A percentile compares a stretch with the other conserved stretches of the same genome.
Evolutionary conservation across 2,113 vertebrate genomes (phyloP).

Genomic region (Stomatorhinus ivindoensis): DNA sequence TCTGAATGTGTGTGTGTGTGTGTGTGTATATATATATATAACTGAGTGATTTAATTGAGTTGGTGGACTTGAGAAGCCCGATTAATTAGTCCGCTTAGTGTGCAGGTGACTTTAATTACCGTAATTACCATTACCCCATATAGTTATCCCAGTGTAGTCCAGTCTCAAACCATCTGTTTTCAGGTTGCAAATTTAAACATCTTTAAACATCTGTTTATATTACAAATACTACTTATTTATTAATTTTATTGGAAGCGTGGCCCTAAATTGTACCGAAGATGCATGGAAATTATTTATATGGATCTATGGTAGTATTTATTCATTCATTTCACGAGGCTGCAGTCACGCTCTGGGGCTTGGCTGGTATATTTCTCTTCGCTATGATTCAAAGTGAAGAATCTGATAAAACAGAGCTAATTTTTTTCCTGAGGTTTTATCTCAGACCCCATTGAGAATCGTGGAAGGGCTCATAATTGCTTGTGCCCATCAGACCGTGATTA

Average conservation of each 20-base stretch:
- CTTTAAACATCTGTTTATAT: not conserved
- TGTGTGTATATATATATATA: not conserved
- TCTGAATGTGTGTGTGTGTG: too few relatives aligned
- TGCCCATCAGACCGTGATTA: not conserved
- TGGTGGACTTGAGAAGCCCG: not conserved
- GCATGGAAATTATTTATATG: not conserved
- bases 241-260: not conserved
- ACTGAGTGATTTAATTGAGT: not conserved
- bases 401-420: not conserved
- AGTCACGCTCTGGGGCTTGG: not conserved
- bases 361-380: not conserved
- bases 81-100: not conserved
- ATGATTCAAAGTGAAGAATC: not conserved
- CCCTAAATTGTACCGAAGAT: not conserved
- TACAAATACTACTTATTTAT: not conserved
- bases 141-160: not conserved
- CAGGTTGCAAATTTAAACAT: not conserved
- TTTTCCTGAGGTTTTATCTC: not conserved
- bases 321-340: not conserved
- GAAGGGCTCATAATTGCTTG: not conserved
- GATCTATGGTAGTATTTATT: not conserved
- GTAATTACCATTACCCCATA: not conserved
- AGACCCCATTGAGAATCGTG: not conserved
- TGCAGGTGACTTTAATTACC: conserved; percentile 10
- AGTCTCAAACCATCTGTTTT: not conserved